phyloP scores from a whole-genome alignment of 2,113 vertebrate genomes.

The Megaceryle torquata region DNA sequence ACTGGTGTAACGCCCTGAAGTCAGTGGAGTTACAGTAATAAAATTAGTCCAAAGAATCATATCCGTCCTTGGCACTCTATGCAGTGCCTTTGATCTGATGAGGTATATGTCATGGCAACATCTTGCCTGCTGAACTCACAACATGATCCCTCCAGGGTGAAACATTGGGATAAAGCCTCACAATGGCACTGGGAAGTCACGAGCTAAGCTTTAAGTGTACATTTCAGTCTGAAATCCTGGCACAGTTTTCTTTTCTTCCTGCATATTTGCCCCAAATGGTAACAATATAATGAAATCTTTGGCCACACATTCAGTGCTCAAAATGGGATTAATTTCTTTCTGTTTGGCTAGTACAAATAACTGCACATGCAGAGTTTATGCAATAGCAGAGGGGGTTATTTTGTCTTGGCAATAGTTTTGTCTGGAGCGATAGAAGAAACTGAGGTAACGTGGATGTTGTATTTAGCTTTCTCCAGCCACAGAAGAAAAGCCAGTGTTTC shows the following conservation, averaged over 20 bases:
- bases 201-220: not conserved
- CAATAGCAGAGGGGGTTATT: constrained; percentile 44
- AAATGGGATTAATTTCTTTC: constrained; percentile 49
- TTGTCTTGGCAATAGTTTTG: constrained; percentile 46
- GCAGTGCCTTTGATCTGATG: constrained; percentile 42
- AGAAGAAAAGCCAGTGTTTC: constrained; percentile 11
- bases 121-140: constrained; percentile 1
- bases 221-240: constrained; percentile 1
- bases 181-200: not conserved
- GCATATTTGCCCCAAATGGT: constrained; percentile 27
- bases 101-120: constrained; percentile 30
- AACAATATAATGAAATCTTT: constrained; percentile 46
- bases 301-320: not conserved
- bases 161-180: not conserved
- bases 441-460: constrained; percentile 44
- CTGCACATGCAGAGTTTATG: constrained; percentile 27
- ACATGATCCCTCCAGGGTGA: not conserved
- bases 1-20: constrained; percentile 30
- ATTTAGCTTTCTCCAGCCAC: constrained; percentile 31
- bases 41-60: constrained; percentile 42
- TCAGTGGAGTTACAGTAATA: constrained; percentile 44
- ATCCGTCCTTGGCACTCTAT: not conserved
- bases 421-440: not conserved
- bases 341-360: constrained; percentile 45
- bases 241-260: not conserved